phyloP scores from a whole-genome alignment of 2,113 vertebrate species.

The Dunckerocampus dactyliophorus region DNA sequence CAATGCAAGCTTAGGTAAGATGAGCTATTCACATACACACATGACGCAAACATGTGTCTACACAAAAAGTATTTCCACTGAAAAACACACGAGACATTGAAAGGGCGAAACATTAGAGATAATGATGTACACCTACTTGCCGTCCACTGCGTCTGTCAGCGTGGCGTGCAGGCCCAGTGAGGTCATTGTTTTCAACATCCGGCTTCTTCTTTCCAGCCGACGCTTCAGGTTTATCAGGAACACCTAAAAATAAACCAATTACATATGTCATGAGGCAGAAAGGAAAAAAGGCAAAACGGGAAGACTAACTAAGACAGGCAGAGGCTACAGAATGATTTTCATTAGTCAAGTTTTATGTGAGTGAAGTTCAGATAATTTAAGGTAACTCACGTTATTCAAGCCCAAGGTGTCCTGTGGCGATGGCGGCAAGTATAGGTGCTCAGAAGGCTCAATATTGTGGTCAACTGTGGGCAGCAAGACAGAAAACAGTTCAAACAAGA shows the following conservation, averaged over 20 bases:
- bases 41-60: neutral
- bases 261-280: neutral
- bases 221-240: conserved; percentile 94
- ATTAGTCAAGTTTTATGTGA: too few relatives aligned
- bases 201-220: conserved; percentile 82
- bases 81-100: too few relatives aligned
- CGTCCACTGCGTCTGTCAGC: conserved; percentile 87
- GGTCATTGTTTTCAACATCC: conserved; percentile 84
- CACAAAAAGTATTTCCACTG: neutral
- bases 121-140: conserved; percentile 78
- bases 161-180: conserved; percentile 82
- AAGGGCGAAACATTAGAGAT: neutral
- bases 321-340: too few relatives aligned
- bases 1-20: too few relatives aligned
- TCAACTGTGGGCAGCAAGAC: conserved; percentile 78
- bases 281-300: neutral
- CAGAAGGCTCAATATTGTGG: conserved; percentile 80
- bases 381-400: conserved; percentile 84
- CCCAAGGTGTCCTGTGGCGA: conserved; percentile 82
- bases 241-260: conserved; percentile 67
- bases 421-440: conserved; percentile 71
- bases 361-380: conserved; percentile 10
- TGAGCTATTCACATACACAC: neutral
- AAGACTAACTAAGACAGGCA: too few relatives aligned
- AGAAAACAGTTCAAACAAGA: conserved; percentile 9